Evolutionary conservation across 1,140 invertebrate species (phyloP).

Genomic region (Euwallacea fornicatus): DNA sequence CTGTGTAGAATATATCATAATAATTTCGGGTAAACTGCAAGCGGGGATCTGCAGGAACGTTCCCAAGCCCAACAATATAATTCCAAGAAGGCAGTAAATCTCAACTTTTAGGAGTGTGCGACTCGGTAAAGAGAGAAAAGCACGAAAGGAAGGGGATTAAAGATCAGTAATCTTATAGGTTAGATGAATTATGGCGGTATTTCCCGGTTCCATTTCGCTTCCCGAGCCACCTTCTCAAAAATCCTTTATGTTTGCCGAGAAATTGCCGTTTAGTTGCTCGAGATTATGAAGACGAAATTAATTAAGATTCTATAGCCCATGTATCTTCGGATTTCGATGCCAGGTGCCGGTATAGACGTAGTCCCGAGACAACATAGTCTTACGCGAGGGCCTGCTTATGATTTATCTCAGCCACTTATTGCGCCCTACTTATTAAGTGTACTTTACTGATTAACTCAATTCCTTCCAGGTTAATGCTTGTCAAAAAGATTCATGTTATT

Average conservation of each 20-base stretch:
- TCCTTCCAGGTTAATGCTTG: neutral
- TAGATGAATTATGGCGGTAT: conserved; percentile 65
- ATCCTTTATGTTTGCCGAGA: conserved; percentile 53
- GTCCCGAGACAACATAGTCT: conserved; percentile 36
- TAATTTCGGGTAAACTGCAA: conserved; percentile 58
- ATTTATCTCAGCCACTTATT: conserved; percentile 35
- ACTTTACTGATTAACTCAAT: conserved; percentile 28
- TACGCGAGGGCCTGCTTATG: conserved; percentile 27
- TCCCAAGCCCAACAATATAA: conserved; percentile 61
- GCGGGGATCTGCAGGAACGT: conserved; percentile 42
- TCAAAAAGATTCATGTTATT: no score
- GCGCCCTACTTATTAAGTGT: conserved; percentile 33
- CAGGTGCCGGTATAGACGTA: conserved; percentile 37
- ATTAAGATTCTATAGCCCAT: conserved; percentile 54
- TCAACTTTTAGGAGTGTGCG: conserved; percentile 67
- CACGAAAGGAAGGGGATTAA: conserved; percentile 64
- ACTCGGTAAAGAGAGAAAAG: conserved; percentile 53
- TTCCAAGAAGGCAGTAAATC: conserved; percentile 67
- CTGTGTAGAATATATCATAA: conserved; percentile 57
- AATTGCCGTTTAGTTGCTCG: conserved; percentile 54
- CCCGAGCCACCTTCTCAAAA: conserved; percentile 52
- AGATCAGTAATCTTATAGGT: conserved; percentile 73
- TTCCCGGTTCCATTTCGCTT: conserved; percentile 53
- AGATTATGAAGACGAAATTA: conserved; percentile 52
- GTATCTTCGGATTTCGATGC: conserved; percentile 49